These are phyloP conservation scores for Catamblyrhynchus diadema DNA, from an alignment of 2,797 vertebrate species.

Conservation along the genomic window DNA sequence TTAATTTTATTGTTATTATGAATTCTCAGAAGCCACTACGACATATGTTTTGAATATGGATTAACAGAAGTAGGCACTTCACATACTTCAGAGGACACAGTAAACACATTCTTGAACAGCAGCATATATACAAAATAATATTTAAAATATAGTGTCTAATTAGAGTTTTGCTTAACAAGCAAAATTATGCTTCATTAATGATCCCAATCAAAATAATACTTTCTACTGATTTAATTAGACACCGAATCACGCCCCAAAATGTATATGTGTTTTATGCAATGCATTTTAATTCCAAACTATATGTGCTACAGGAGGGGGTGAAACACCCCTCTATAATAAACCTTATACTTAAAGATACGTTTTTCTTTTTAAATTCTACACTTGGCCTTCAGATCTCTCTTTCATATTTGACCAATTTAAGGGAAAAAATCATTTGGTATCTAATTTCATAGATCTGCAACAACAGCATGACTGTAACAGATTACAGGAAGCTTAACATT, in stretches of 20 bases:
- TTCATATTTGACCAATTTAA: not conserved
- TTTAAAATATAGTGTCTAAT: not conserved
- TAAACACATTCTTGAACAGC: not conserved
- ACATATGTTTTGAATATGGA: not conserved
- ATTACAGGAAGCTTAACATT: not conserved
- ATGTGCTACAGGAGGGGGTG: not conserved
- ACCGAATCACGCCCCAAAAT: not conserved
- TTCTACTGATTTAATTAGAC: not conserved
- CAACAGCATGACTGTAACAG: not conserved
- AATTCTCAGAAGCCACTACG: not conserved
- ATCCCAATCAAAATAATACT: not conserved
- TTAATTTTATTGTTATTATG: not conserved
- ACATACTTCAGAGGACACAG: not conserved
- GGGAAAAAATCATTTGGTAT: not conserved
- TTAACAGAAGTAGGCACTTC: not conserved
- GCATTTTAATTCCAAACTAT: not conserved
- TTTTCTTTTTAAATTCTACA: not conserved
- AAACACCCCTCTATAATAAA: not conserved
- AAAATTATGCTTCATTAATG: not conserved
- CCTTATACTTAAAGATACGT: not conserved
- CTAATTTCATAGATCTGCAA: not conserved
- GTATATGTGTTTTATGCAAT: not conserved
- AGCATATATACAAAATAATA: not conserved
- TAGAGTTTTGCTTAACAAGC: constrained; percentile 21
- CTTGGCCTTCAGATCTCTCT: not conserved